Percentiles rank a stretch among this genome's conserved stretches.
Evolutionary conservation across 2,888 invertebrate genomes (phyloP).

Genomic region (Lasioglossum leucozonium): DNA sequence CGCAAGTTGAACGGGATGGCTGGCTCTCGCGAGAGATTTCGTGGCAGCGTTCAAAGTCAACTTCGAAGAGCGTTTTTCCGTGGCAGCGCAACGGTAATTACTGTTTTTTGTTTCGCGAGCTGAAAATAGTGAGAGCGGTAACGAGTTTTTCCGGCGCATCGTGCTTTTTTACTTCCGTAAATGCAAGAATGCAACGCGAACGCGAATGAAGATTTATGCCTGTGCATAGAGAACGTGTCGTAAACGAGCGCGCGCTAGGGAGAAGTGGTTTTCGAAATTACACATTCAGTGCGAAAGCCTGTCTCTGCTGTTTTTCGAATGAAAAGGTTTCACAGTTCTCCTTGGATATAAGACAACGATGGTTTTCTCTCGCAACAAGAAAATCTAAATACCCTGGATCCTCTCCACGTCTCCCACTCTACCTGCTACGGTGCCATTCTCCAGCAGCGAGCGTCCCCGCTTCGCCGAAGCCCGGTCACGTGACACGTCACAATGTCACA

Average conservation of each 20-base stretch:
- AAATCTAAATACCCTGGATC: too few species aligned
- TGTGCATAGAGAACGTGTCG: background rate
- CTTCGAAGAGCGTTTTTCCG: background rate
- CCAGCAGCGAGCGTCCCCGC: too few species aligned
- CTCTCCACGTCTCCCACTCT: too few species aligned
- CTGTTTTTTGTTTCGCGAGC: background rate
- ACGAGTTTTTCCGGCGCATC: background rate
- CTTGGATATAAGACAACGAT: too few species aligned
- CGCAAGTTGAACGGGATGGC: too few species aligned
- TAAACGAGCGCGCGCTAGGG: background rate
- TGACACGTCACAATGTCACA: too few species aligned
- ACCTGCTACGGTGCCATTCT: too few species aligned
- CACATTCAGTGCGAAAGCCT: background rate
- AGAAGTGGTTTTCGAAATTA: background rate
- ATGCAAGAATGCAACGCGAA: constrained; percentile 4
- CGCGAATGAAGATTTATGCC: background rate
- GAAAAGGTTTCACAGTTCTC: too few species aligned
- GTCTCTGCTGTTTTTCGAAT: background rate
- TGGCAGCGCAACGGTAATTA: background rate
- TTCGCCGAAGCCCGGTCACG: too few species aligned
- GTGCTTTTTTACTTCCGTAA: background rate
- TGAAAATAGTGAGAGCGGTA: background rate
- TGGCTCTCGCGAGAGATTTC: too few species aligned
- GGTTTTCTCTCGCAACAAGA: too few species aligned
- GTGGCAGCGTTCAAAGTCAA: background rate